phyloP scores from a whole-genome alignment of 2,797 vertebrate genomes.

The Rhinichthys osculus region DNA sequence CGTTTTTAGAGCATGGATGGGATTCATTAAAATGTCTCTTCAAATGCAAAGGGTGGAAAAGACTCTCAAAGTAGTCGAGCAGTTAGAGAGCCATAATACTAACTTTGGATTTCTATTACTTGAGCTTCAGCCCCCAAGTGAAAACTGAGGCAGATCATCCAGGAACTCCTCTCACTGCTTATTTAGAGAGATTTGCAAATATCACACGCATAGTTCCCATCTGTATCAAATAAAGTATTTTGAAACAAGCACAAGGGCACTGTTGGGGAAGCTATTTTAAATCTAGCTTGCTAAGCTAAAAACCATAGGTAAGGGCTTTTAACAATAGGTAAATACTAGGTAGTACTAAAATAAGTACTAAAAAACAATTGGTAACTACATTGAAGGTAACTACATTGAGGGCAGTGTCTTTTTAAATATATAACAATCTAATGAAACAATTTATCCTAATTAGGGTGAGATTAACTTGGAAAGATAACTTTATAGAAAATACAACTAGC shows the following conservation, averaged over 20 bases:
- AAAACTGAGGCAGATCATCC: not conserved
- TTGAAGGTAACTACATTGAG: no score
- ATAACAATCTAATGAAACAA: no score
- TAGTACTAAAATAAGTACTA: no score
- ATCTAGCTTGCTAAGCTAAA: not conserved
- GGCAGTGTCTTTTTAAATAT: no score
- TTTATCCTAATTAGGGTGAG: not conserved
- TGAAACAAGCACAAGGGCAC: not conserved
- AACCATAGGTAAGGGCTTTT: not conserved
- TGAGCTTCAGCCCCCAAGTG: not conserved
- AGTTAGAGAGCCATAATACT: not conserved
- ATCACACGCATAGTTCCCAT: not conserved
- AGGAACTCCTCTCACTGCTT: not conserved
- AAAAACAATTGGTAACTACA: no score
- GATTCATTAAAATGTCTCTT: slow-evolving; percentile 37
- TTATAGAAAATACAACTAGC: not conserved
- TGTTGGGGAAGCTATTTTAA: not conserved
- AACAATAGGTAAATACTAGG: no score
- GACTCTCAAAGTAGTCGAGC: slow-evolving; percentile 8
- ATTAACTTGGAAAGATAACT: not conserved
- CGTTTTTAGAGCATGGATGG: slow-evolving; percentile 48
- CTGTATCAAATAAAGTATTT: slow-evolving; percentile 14
- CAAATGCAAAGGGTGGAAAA: slow-evolving; percentile 27
- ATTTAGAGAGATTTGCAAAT: slow-evolving; percentile 4
- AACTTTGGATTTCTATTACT: slow-evolving; percentile 8